Base-by-base conservation (phyloP, 2,113 vertebrate species). In the Eonycteris spelaea region DNA sequence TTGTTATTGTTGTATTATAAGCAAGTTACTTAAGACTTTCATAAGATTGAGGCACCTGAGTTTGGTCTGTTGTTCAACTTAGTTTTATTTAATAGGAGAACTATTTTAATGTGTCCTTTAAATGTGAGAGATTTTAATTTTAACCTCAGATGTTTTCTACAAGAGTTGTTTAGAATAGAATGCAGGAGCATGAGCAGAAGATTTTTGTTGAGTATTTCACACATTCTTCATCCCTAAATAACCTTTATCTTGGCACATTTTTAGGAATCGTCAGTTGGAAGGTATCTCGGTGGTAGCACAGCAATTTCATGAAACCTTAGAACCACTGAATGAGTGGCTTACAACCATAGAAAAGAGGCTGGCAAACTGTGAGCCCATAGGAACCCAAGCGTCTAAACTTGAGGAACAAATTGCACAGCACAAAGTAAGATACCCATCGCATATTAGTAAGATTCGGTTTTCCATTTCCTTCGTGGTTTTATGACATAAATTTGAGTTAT, bases 281-380 rank as follows among this genome's bases (percentile, higher is more conserved):
- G 99, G 98, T 91, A 99, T 99, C 98, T 98, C 99, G 0, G 99
- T 99, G 96, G 99, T 99, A 67, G 99, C 99, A 0, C 99, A 99
- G 98, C 99, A 99, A 97, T 99, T 99, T 98, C 99, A 99, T 0
- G 99, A 99, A 96, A 99, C 99, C 79, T 97, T 99, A 86, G 99
- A 99, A 98, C 99, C 99, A 0, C 95, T 99, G 98, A 98, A 98
- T 5, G 99, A 99, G 77, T 99, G 99, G 99, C 98, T 99, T 2
- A 98, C 98, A 0, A 30, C 98, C 92, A 98, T 99, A 67, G 99
- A 99, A 95, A 99, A 99, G 97, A 99, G 98, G 59, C 98, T 99
- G 51, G 98, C 98, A 28, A 99, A 99, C 97, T 99, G 99, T 18
- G 99, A 99, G 78, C 99, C 99, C 87, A 98, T 99, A 82, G 99